These are phyloP conservation scores for Oscheius sp. DNA, from an alignment of 1,140 invertebrate species.

Conservation along the genomic window DNA sequence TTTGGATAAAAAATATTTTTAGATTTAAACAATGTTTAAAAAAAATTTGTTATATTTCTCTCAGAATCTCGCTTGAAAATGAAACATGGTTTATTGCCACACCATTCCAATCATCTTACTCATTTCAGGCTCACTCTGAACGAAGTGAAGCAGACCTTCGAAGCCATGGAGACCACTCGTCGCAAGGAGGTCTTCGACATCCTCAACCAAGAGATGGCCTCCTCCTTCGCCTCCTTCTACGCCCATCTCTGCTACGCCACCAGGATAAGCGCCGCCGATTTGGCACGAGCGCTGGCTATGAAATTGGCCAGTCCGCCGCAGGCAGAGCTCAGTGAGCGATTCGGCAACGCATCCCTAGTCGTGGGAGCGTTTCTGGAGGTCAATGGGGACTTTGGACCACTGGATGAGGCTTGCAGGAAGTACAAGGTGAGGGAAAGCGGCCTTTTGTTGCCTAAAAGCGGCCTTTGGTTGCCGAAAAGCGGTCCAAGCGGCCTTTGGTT, in stretches of 20 bases:
- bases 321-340: neutral
- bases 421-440: too few species aligned
- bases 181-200: constrained; percentile 13
- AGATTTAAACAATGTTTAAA: too few species aligned
- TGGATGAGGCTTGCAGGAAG: neutral
- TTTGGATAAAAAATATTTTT: too few species aligned
- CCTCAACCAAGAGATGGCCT: constrained; percentile 21
- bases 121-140: constrained; percentile 13
- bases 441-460: too few species aligned
- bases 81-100: too few species aligned
- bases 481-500: too few species aligned
- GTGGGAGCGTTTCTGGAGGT: constrained; percentile 9
- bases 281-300: constrained; percentile 10
- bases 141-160: constrained; percentile 22
- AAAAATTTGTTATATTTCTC: neutral
- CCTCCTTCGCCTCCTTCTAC: constrained; percentile 7
- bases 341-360: neutral
- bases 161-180: neutral
- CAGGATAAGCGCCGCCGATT: constrained; percentile 15
- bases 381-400: neutral
- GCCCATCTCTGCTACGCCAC: constrained; percentile 20
- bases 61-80: neutral
- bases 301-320: neutral
- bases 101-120: too few species aligned
- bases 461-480: too few species aligned